phyloP scores from a whole-genome alignment of 2,888 invertebrate genomes.

The Trilocha varians region DNA sequence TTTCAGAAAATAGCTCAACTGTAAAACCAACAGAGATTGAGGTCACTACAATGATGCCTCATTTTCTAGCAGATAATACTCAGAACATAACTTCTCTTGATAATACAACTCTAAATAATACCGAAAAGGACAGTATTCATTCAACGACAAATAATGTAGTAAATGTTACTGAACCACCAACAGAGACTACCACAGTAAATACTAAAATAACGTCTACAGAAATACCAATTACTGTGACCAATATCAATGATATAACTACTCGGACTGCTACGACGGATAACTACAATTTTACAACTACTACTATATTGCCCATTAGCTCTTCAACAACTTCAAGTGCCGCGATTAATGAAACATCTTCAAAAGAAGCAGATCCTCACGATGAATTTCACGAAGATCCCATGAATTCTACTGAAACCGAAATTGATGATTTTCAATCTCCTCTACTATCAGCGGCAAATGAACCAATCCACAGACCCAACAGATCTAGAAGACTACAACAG shows the following conservation, averaged over 20 bases:
- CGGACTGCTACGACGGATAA: background rate
- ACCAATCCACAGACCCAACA: conserved; percentile 50
- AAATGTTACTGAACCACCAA: conserved; percentile 10
- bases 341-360: conserved; percentile 9
- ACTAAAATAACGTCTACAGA: conserved; percentile 8
- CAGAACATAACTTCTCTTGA: background rate
- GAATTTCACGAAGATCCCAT: conserved; percentile 18
- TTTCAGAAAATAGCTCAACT: conserved; percentile 28
- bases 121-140: background rate
- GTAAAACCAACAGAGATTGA: conserved; percentile 31
- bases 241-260: background rate
- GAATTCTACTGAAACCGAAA: conserved; percentile 29
- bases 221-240: conserved; percentile 8
- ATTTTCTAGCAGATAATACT: conserved; percentile 23
- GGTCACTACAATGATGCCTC: conserved; percentile 41
- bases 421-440: conserved; percentile 57
- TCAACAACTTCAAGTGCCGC: conserved; percentile 9
- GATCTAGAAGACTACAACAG: conserved; percentile 53
- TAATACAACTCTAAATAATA: background rate
- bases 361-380: conserved; percentile 4
- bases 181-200: conserved; percentile 5
- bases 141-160: conserved; percentile 1
- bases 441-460: conserved; percentile 60
- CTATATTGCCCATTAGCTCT: conserved; percentile 9
- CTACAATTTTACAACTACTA: conserved; percentile 1